These are phyloP conservation scores for Cryptomyrus ogoouensis DNA, from an alignment of 2,113 vertebrate species.

Conservation along the genomic window DNA sequence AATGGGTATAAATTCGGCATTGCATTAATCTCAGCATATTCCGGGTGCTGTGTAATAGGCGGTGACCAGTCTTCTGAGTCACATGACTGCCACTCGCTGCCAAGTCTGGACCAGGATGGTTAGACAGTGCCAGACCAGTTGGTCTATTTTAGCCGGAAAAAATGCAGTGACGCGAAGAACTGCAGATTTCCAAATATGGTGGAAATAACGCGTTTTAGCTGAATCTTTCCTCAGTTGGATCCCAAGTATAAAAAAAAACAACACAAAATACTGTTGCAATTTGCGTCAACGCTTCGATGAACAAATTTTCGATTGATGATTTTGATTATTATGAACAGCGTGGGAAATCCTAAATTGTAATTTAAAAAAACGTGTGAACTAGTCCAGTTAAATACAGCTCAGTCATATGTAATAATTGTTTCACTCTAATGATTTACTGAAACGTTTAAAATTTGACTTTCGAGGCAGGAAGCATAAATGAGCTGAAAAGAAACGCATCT, in stretches of 20 bases:
- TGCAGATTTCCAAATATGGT: constrained; percentile 56
- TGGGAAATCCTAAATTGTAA: constrained; percentile 25
- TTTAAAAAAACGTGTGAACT: neutral
- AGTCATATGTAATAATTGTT: neutral
- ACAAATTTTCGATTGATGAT: constrained; percentile 42
- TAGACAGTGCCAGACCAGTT: neutral
- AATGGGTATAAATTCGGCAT: neutral
- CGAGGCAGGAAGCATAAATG: neutral
- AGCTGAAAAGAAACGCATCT: neutral
- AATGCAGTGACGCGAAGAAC: constrained; percentile 20
- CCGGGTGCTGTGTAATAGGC: neutral
- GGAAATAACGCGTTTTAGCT: neutral
- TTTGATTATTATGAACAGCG: constrained; percentile 1
- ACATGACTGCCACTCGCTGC: constrained; percentile 37
- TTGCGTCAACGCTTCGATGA: constrained; percentile 52
- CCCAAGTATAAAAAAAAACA: neutral
- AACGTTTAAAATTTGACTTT: neutral
- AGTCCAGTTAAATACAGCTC: neutral
- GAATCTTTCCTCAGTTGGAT: neutral
- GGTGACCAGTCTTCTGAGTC: constrained; percentile 18
- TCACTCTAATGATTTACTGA: neutral
- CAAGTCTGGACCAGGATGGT: constrained; percentile 13
- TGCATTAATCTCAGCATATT: neutral
- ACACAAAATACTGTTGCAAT: constrained; percentile 16
- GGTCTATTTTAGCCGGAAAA: constrained; percentile 15